Evolutionary conservation across 1,140 invertebrate species (phyloP).

Genomic region (Pseudomyrmex flavicornis): DNA sequence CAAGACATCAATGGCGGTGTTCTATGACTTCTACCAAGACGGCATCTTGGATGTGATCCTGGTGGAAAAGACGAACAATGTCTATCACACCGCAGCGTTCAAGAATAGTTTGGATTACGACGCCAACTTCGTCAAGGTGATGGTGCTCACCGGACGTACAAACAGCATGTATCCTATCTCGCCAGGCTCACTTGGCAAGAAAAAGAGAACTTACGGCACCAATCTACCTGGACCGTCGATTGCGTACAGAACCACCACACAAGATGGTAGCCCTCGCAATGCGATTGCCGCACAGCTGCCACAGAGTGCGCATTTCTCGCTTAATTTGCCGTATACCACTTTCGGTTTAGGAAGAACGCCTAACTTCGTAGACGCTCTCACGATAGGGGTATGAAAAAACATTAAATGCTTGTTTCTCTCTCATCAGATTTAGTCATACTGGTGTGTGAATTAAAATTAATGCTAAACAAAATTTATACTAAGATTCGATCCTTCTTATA

Average conservation of each 20-base stretch:
- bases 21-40: slow-evolving; percentile 96
- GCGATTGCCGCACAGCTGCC: slow-evolving; percentile 94
- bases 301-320: slow-evolving; percentile 95
- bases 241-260: slow-evolving; percentile 93
- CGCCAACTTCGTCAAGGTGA: slow-evolving; percentile 98
- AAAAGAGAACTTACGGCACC: slow-evolving; percentile 93
- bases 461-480: neutral
- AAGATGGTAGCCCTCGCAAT: slow-evolving; percentile 90
- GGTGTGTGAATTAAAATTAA: slow-evolving; percentile 12
- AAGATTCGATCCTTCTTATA: neutral
- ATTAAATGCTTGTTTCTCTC: slow-evolving; percentile 3
- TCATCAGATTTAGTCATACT: neutral
- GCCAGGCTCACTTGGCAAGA: slow-evolving; percentile 90
- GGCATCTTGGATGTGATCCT: slow-evolving; percentile 93
- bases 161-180: slow-evolving; percentile 89
- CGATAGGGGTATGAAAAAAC: slow-evolving; percentile 90
- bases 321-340: slow-evolving; percentile 97
- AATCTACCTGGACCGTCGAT: slow-evolving; percentile 96
- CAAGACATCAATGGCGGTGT: slow-evolving; percentile 92
- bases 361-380: slow-evolving; percentile 97
- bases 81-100: slow-evolving; percentile 89
- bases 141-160: slow-evolving; percentile 94
- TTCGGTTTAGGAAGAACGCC: slow-evolving; percentile 98
- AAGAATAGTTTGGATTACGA: slow-evolving; percentile 96
- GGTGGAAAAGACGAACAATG: slow-evolving; percentile 86